A percentile compares a stretch with the other conserved stretches of the same genome.
phyloP scores from a whole-genome alignment of 2,113 vertebrate genomes.

The Cryptomyrus ogoouensis region DNA sequence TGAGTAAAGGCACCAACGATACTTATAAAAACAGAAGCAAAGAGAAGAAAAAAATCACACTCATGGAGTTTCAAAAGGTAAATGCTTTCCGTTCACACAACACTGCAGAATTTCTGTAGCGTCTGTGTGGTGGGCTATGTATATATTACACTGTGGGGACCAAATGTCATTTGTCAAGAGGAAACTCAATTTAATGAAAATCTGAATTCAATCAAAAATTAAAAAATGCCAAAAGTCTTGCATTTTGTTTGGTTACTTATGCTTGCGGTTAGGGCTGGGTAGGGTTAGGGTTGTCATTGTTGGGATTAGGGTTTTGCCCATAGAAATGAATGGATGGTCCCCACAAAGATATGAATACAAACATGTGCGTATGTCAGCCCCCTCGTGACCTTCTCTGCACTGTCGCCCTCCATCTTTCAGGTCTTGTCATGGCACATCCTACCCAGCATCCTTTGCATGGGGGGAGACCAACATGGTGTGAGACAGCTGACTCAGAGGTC shows the following conservation, averaged over 20 bases:
- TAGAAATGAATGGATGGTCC: not conserved
- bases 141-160: too few species aligned
- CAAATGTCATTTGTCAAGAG: too few species aligned
- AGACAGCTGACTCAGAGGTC: not conserved
- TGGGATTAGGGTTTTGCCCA: not conserved
- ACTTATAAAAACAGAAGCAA: not conserved
- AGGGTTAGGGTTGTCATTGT: not conserved
- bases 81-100: too few species aligned
- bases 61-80: not conserved
- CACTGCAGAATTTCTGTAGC: not conserved
- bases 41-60: not conserved
- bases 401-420: not conserved
- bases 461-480: too few species aligned
- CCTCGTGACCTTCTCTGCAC: not conserved
- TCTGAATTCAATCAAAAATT: not conserved
- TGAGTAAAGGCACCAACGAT: fast-evolving
- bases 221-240: not conserved
- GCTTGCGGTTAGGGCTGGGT: not conserved
- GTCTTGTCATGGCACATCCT: not conserved
- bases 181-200: too few species aligned
- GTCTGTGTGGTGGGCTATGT: too few species aligned
- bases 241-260: not conserved
- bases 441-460: not conserved
- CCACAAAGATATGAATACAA: not conserved
- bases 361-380: not conserved